Percentiles rank a stretch among this genome's conserved stretches.
These are phyloP conservation scores for Todiramphus chloris DNA, from an alignment of 2,113 vertebrate species.

Conservation along the genomic window DNA sequence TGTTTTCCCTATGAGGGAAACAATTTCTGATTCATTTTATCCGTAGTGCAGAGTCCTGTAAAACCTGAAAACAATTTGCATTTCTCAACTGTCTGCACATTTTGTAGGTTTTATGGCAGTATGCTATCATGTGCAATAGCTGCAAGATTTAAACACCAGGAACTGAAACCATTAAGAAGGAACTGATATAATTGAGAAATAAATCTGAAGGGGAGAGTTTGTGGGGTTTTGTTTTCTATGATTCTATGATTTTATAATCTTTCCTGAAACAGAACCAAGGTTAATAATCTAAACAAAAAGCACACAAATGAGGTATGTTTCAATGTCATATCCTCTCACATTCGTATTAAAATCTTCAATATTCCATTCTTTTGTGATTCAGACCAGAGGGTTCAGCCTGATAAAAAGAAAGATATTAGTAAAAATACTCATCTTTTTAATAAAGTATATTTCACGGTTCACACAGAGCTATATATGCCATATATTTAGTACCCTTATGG, in stretches of 20 bases:
- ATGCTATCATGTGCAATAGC: not conserved
- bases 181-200: not conserved
- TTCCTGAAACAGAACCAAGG: slow-evolving; percentile 6
- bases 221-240: not conserved
- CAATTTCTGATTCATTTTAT: not conserved
- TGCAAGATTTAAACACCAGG: slow-evolving; percentile 39
- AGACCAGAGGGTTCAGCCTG: not conserved
- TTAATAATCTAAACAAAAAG: slow-evolving; percentile 10
- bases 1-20: slow-evolving; percentile 4
- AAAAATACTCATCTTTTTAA: slow-evolving; percentile 35
- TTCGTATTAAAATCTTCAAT: not conserved
- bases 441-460: slow-evolving; percentile 22
- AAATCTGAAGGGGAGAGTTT: not conserved
- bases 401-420: slow-evolving; percentile 17
- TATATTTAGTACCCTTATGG: not conserved
- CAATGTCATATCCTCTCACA: not conserved
- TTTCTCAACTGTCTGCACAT: slow-evolving; percentile 42
- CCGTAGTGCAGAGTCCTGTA: not conserved
- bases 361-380: slow-evolving; percentile 25
- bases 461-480: slow-evolving; percentile 11
- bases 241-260: not conserved
- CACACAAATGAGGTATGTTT: not conserved
- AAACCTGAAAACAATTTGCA: slow-evolving; percentile 36
- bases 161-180: slow-evolving; percentile 19
- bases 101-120: slow-evolving; percentile 14